Evolutionary conservation across 2,113 vertebrate genomes (phyloP), one percentile per base, ranked within the genome.

Genomic region (Oryzias celebensis): DNA sequence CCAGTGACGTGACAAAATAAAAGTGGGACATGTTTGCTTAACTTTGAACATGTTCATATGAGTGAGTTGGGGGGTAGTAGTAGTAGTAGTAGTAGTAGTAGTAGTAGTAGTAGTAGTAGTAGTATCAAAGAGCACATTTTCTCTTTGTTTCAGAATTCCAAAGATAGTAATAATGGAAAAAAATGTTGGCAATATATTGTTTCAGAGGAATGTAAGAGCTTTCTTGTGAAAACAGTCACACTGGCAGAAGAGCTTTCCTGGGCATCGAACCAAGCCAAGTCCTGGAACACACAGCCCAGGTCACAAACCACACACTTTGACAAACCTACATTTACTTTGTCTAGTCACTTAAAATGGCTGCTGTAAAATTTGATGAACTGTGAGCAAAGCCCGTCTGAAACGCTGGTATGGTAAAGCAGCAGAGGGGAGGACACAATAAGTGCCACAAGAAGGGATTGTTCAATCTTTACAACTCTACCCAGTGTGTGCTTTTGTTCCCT

Each of bases 331-430:
- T 68, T 77, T 75, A 74, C 68, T 81, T 82, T 69, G 78, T 85
- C 84, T 86, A 77, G 86, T 88, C 86, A 80, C 78, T 88, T 80
- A 78, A 83, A 88, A 88, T 74, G 69, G 79, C 77, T 75, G 59
- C 73, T 57, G 71, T 83, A 81, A 89, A 85, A 80, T 74, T 65
- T 83, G 84, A 79, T 77, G 71, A 78, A 70, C 56, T 64, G 58
- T 63, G 56, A 82, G 73, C 49, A 67, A 65, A 84, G 59, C 48
- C 68, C 57, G 61, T 68, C 72, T 74, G 42, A 79, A 77, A 70
- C 43, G 52, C 51, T 68, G 62, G 57, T 59, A 52, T 73, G 18
- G 60, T 64, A 50, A 50, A 61, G 14, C 44, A 42, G 36, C 58
- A 53, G 52, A 71, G 49, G 53, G 61, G 69, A 61, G 41, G 18